phyloP scores from a whole-genome alignment of 2,888 invertebrate species.

The Lymantria dispar region DNA sequence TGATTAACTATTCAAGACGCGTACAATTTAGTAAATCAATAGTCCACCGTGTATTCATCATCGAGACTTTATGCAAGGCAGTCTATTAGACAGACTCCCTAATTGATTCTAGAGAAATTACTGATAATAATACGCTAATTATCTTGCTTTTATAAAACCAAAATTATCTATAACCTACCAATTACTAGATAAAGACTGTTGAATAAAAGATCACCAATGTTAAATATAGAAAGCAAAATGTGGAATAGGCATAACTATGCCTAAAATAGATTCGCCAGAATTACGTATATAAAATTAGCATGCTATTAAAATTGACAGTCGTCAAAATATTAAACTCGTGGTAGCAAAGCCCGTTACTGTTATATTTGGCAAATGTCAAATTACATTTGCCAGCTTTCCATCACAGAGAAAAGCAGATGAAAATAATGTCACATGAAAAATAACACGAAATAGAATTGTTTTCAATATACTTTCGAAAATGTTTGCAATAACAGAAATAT shows the following conservation, averaged over 20 bases:
- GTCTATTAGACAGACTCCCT: no score
- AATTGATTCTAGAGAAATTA: no score
- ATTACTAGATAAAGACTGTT: no score
- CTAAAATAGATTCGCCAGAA: constrained; percentile 15
- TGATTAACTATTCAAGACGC: no score
- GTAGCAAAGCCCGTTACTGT: constrained; percentile 30
- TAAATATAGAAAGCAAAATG: no score
- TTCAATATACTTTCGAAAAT: neutral
- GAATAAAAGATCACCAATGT: no score
- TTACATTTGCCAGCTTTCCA: constrained; percentile 39
- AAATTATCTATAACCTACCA: no score
- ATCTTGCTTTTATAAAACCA: no score
- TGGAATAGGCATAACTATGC: constrained; percentile 12
- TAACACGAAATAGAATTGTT: neutral
- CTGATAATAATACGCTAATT: no score
- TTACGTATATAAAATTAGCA: constrained; percentile 10
- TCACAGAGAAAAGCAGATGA: constrained; percentile 28
- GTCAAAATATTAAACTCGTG: constrained; percentile 37
- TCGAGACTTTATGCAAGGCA: no score
- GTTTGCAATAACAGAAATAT: neutral
- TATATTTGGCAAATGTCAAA: constrained; percentile 46
- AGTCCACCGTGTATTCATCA: no score
- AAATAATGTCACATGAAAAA: constrained; percentile 24
- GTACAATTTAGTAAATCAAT: no score
- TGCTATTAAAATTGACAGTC: constrained; percentile 24